Evolutionary conservation across 2,797 vertebrate genomes (phyloP).

Genomic region (Dallia pectoralis): DNA sequence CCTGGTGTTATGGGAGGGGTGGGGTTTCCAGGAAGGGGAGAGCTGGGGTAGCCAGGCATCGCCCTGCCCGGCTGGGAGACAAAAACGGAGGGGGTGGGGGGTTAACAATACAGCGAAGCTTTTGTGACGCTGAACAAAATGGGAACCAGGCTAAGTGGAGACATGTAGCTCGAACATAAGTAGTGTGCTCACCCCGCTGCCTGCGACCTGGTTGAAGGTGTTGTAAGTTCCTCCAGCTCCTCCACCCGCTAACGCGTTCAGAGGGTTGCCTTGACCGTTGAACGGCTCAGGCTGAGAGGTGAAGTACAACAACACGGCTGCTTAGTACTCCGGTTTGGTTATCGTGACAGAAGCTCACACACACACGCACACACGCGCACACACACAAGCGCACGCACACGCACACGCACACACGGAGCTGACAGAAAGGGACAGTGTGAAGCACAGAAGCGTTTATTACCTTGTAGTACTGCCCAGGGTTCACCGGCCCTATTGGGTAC

Average conservation of each 20-base stretch:
- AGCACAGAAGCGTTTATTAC: slow-evolving; percentile 33
- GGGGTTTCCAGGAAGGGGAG: slow-evolving; percentile 85
- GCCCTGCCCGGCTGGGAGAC: slow-evolving; percentile 77
- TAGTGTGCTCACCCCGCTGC: slow-evolving; percentile 74
- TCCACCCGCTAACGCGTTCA: slow-evolving; percentile 62
- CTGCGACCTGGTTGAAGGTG: slow-evolving; percentile 76
- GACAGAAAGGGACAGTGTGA: neutral
- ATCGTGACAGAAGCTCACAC: slow-evolving; percentile 3
- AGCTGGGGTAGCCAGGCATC: slow-evolving; percentile 87
- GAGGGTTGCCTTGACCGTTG: slow-evolving; percentile 73
- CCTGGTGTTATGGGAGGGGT: slow-evolving; percentile 88
- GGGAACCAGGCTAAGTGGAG: neutral
- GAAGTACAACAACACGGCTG: neutral
- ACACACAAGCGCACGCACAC: neutral
- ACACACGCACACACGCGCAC: slow-evolving; percentile 5
- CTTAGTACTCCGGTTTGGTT: neutral
- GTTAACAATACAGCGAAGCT: neutral
- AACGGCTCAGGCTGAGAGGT: slow-evolving; percentile 80
- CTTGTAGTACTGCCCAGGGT: slow-evolving; percentile 79
- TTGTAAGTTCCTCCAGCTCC: slow-evolving; percentile 60
- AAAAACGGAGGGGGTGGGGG: neutral
- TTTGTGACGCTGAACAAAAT: neutral
- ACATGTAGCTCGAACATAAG: neutral
- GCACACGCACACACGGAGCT: too few species aligned
- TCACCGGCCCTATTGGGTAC: slow-evolving; percentile 73